phyloP scores from a whole-genome alignment of 2,888 invertebrate genomes.

The Drosophila quasianomalipes region DNA sequence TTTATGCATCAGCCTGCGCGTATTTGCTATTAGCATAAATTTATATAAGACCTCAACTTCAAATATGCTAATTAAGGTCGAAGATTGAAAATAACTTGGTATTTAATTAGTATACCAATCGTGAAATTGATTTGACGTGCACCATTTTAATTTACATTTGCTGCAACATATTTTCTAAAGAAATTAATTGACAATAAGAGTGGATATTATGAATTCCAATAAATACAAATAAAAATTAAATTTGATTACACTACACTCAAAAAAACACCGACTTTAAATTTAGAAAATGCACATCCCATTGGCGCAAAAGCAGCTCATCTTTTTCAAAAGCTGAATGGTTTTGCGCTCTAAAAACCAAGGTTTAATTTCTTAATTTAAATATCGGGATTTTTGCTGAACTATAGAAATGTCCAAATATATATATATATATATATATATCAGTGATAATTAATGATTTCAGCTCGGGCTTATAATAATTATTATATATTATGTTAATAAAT shows the following conservation, averaged over 20 bases:
- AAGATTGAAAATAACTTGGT: conserved; percentile 17
- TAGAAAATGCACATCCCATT: neutral
- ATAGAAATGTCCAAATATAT: no score
- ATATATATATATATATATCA: no score
- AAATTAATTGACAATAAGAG: neutral
- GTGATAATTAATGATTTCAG: no score
- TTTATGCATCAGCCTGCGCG: conserved; percentile 17
- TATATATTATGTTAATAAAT: no score
- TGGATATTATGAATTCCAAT: neutral
- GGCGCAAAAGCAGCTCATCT: neutral
- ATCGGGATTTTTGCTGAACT: no score
- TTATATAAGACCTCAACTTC: conserved; percentile 3
- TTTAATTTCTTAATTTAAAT: no score
- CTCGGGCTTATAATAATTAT: no score
- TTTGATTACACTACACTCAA: neutral
- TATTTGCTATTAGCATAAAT: conserved; percentile 46
- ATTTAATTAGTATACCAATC: conserved; percentile 25
- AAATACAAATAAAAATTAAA: neutral
- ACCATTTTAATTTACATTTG: neutral
- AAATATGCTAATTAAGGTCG: conserved; percentile 54
- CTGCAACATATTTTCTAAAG: neutral
- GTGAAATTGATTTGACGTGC: neutral
- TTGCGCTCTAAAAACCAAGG: no score
- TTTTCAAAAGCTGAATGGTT: neutral
- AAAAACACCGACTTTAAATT: neutral